Evolutionary conservation across 2,113 vertebrate genomes (phyloP).

Genomic region (Alligator mississippiensis): DNA sequence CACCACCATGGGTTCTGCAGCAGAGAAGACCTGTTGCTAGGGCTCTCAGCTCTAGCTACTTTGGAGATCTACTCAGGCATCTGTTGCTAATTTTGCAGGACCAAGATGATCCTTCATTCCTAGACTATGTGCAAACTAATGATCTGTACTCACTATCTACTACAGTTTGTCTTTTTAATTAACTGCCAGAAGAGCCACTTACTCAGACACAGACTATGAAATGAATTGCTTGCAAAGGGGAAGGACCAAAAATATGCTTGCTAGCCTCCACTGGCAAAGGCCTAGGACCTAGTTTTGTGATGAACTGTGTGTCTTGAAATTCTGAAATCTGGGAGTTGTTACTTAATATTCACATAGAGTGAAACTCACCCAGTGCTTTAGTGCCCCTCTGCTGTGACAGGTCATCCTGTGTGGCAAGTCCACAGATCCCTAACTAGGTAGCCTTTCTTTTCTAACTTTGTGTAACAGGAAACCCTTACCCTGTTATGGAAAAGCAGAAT

Average conservation of each 20-base stretch:
- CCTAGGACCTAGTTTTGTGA: not conserved
- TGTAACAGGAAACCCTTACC: too few relatives aligned
- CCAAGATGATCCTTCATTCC: conserved; percentile 15
- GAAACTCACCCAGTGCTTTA: not conserved
- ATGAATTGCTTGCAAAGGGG: not conserved
- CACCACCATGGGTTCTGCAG: not conserved
- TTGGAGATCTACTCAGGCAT: conserved; percentile 43
- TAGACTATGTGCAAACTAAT: conserved; percentile 43
- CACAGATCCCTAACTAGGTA: not conserved
- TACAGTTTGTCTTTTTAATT: conserved; percentile 60
- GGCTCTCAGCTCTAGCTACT: not conserved
- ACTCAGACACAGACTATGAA: conserved; percentile 25
- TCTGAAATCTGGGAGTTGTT: not conserved
- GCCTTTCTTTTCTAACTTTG: too few relatives aligned
- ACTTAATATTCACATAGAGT: not conserved
- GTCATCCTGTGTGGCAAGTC: not conserved
- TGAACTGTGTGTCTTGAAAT: not conserved
- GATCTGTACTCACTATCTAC: not conserved
- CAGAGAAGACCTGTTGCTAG: conserved; percentile 12
- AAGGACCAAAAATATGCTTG: not conserved
- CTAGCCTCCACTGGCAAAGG: not conserved
- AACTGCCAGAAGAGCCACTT: conserved; percentile 26
- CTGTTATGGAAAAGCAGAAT: too few relatives aligned
- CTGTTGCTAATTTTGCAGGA: conserved; percentile 40
- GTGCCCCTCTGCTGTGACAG: not conserved